Evolutionary conservation across 2,797 vertebrate genomes (phyloP), one percentile per base, ranked within the genome.

Genomic region (Aulostomus chinensis): DNA sequence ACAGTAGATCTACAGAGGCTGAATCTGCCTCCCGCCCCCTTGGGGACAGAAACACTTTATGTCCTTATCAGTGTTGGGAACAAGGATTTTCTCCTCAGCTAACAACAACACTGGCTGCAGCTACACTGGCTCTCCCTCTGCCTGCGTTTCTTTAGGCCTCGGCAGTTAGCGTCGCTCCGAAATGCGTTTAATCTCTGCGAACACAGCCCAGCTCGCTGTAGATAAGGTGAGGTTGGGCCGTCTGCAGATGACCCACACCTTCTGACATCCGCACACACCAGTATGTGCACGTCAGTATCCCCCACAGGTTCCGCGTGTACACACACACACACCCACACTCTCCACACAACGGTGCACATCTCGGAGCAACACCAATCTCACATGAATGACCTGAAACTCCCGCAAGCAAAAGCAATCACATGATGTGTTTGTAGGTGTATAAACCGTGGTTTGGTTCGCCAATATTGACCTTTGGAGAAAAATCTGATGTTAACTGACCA

Each of bases 51-150:
- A 76, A 81, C 83, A 88, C 83, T 88, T 83, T 82, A 80, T 83
- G 78, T 78, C 69, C 86, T 88, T 87, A 89, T 90, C 89, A 70
- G 83, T 66, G 76, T 85, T 66, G 78, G 85, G 84, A 88, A 89
- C 87, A 90, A 86, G 84, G 82, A 85, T 87, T 87, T 85, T 78
- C 81, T 85, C 73, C 80, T 86, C 78, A 53, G 79, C 82, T 73
- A 86, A 86, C 84, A 85, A 85, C 84, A 83, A 73, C 77, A 70
- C 58, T 60, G 72, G 78, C 79, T 68, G 68, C 73, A 16, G 73
- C 77, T 61, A 67, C 76, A 64, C 73, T 47, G 64, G 56, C 65
- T 66, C 58, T 67, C 16, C 61, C 61, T 56, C 61, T 9, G 62
- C 75, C 74, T 59, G 7, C 45, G 22, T 68, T 68, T 79, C 73